These are phyloP conservation scores for Psophia crepitans DNA, from an alignment of 2,113 vertebrate genomes.

Conservation along the genomic window DNA sequence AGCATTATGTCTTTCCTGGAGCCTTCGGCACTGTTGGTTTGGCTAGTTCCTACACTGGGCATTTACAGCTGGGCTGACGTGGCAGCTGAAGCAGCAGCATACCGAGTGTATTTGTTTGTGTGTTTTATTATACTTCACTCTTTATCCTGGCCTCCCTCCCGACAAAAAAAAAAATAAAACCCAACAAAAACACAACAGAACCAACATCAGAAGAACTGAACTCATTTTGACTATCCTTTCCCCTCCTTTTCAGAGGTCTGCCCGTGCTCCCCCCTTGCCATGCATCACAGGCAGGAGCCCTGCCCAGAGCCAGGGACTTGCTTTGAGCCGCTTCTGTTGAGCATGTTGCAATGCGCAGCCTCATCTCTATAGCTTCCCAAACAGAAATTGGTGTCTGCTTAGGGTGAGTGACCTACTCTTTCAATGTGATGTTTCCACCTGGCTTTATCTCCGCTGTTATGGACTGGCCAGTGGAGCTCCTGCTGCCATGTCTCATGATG, in stretches of 20 bases:
- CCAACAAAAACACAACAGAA: background rate
- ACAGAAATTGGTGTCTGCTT: background rate
- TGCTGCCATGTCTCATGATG: background rate
- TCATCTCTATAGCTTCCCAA: background rate
- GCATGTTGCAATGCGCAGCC: background rate
- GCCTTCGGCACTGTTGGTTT: constrained; percentile 55
- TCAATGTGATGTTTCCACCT: background rate
- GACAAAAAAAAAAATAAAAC: background rate
- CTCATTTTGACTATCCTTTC: background rate
- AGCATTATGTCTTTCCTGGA: constrained; percentile 72
- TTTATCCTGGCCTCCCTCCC: background rate
- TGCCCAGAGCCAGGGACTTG: background rate
- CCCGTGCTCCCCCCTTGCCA: accelerated
- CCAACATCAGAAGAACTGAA: background rate
- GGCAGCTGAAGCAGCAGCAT: constrained; percentile 56
- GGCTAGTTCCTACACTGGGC: constrained; percentile 50
- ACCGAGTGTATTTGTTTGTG: constrained; percentile 29
- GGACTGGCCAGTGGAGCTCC: background rate
- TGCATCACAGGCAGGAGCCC: background rate
- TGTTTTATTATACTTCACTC: constrained; percentile 26
- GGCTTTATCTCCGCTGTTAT: background rate
- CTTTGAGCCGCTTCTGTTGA: background rate
- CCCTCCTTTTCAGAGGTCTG: background rate
- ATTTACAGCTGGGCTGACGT: constrained; percentile 61
- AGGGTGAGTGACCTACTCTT: background rate